A percentile compares a stretch with the other conserved stretches of the same genome.
These are phyloP conservation scores for Ethmia dodecea DNA, from an alignment of 2,888 invertebrate genomes.

Conservation along the genomic window DNA sequence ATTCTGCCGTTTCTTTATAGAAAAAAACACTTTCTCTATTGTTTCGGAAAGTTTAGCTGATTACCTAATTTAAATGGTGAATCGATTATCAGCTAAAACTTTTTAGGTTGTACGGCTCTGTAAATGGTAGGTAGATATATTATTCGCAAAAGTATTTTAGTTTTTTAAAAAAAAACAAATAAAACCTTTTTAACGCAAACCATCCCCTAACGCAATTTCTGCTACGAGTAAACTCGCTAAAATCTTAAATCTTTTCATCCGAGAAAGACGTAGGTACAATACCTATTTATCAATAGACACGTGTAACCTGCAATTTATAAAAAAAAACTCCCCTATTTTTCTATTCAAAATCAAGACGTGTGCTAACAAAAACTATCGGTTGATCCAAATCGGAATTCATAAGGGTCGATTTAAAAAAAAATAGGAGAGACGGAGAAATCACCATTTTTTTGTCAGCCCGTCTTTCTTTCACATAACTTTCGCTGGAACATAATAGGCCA, in stretches of 20 bases:
- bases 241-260: slow-evolving; percentile 30
- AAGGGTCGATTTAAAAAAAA: slow-evolving; percentile 38
- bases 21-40: no score
- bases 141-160: background rate
- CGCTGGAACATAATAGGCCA: slow-evolving; percentile 59
- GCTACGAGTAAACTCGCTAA: slow-evolving; percentile 8
- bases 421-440: slow-evolving; percentile 54
- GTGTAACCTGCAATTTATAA: slow-evolving; percentile 53
- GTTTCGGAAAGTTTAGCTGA: background rate
- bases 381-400: slow-evolving; percentile 63
- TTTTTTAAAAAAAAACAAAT: no score
- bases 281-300: slow-evolving; percentile 43
- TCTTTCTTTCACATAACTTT: slow-evolving; percentile 69
- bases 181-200: no score
- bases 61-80: slow-evolving; percentile 10
- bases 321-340: slow-evolving; percentile 38
- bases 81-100: slow-evolving; percentile 4
- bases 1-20: background rate
- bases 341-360: slow-evolving; percentile 36
- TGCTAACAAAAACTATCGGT: slow-evolving; percentile 51
- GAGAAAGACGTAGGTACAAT: slow-evolving; percentile 35
- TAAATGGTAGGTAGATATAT: background rate
- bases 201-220: no score
- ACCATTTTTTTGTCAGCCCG: slow-evolving; percentile 49
- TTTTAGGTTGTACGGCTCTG: background rate